Base-by-base conservation (phyloP, 2,888 invertebrate genomes). In the Galeopsomyia nigrocyanea region DNA sequence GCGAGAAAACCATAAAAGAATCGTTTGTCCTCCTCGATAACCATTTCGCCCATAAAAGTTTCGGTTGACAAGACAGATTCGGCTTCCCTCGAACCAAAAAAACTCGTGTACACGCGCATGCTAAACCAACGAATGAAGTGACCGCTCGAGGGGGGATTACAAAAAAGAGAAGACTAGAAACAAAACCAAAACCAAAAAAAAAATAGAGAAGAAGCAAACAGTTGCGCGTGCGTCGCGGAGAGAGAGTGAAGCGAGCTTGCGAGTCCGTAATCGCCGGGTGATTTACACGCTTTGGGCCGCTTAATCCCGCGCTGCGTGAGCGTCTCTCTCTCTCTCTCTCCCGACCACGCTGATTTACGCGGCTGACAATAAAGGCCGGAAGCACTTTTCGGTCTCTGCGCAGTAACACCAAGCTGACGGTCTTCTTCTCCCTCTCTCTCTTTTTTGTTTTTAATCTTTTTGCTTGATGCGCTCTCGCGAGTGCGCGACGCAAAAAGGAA, bases 361-460 rank as follows among this genome's bases (percentile, higher is more conserved):
- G 78, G 68, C 78, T 79, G 79, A 78, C 79, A 78, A 79, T 79
- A 78, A 79, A 80, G 78, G 77, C 77, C 78, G 78, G 79, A 79
- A 80, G 79, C 78, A 79, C 79, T 80, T 79, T 80, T 79, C 79
- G 79, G 77, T 78, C 73, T 17, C 49, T 14, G 16, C n/a, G 50
- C 14, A 16, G 50, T 51, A 47, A 26, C 39, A 39, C 3, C n/a
- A 46, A 21, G 39, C 77, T 76, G 76, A 77, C 74, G 77, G 75
- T 19, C 57, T 63, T 65, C 53, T n/a, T n/a, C 50, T n/a, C 26
- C 46, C 22, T 31, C n/a, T n/a, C 50, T n/a, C 26, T 26, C 22
- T 31, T 51, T 56, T 6, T 55, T 22, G 31, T 39, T 22, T 17
- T 58, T 22, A 16, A 7, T 53, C 13, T 53, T 9, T n/a, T 53